Evolutionary conservation across 2,113 vertebrate genomes (phyloP).

Genomic region (Pseudonaja textilis): DNA sequence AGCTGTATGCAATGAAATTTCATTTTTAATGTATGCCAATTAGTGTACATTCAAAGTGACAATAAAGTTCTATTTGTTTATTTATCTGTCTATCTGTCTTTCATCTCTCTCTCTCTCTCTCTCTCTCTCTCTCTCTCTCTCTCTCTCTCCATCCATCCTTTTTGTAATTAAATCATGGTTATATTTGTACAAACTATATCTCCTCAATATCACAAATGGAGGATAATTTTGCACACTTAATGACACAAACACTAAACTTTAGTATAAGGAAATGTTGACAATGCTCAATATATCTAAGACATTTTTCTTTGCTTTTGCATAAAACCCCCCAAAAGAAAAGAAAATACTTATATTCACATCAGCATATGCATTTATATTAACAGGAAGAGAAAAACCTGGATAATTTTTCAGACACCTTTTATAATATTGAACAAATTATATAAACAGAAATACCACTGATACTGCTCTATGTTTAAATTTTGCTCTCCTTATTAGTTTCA

Average conservation of each 20-base stretch:
- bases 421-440: slow-evolving; percentile 28
- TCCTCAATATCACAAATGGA: neutral
- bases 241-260: neutral
- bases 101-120: too few species aligned
- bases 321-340: neutral
- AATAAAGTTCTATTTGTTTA: too few species aligned
- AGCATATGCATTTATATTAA: neutral
- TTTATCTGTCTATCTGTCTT: too few species aligned
- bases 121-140: too few species aligned
- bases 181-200: too few species aligned
- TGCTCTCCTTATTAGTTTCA: neutral
- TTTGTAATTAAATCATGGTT: too few species aligned
- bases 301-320: neutral
- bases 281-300: neutral
- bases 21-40: too few species aligned
- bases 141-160: too few species aligned
- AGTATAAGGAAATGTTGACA: neutral
- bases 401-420: rapidly evolving
- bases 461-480: slow-evolving; percentile 27
- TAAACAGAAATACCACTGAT: slow-evolving; percentile 10
- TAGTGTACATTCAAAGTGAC: too few species aligned
- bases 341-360: neutral
- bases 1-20: too few species aligned
- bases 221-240: neutral
- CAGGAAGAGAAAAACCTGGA: neutral